These are phyloP conservation scores for Pedionomus torquatus DNA, from an alignment of 2,113 vertebrate genomes.

Conservation along the genomic window DNA sequence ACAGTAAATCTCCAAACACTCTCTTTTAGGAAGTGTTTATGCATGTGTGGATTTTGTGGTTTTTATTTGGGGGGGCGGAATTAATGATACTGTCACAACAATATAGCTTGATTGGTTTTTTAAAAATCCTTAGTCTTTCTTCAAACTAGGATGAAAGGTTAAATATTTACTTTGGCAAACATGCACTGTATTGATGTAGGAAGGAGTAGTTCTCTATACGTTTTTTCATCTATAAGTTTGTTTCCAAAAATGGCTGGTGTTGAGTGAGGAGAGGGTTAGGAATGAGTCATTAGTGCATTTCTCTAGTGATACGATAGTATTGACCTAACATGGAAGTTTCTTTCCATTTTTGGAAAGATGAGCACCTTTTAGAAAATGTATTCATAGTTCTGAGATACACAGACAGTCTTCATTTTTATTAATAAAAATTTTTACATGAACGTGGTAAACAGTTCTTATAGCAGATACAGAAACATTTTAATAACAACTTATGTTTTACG, in stretches of 20 bases:
- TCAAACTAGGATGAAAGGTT: not conserved
- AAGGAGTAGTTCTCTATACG: not conserved
- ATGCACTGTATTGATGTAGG: not conserved
- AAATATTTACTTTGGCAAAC: not conserved
- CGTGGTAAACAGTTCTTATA: not conserved
- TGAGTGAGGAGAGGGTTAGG: not conserved
- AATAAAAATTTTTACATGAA: not conserved
- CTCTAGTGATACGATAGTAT: not conserved
- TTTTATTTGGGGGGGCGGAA: not conserved
- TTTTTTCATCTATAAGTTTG: not conserved
- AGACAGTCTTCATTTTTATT: not conserved
- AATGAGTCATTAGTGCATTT: not conserved
- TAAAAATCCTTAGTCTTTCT: not conserved
- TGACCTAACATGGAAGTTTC: not conserved
- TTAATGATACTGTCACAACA: not conserved
- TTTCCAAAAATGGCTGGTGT: not conserved
- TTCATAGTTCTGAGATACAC: not conserved
- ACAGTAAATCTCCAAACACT: not conserved
- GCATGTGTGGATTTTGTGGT: not conserved
- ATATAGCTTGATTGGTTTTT: not conserved
- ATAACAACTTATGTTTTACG: not conserved
- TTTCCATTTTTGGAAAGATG: not conserved
- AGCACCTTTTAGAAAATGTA: not conserved
- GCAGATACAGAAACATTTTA: not conserved
- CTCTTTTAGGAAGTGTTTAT: not conserved